Conservation (phyloP, 2,113 vertebrate species). For the Zosterops hypoxanthus region DNA sequence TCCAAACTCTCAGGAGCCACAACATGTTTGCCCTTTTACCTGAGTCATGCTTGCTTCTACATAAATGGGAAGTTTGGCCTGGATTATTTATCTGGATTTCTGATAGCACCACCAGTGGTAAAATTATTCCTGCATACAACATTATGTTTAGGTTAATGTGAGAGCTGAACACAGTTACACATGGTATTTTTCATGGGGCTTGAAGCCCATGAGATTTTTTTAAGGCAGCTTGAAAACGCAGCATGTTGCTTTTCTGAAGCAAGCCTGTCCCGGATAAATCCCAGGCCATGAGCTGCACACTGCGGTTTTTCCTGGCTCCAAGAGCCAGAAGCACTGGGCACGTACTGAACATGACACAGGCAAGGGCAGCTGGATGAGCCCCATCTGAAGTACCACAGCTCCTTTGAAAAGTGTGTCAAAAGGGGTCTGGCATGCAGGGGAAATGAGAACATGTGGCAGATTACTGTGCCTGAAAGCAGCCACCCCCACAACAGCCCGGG, state of each 20-base stretch:
- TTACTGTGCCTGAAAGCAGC: not conserved
- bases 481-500: accelerated
- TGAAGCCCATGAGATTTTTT: not conserved
- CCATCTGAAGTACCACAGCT: slow-evolving; percentile 42
- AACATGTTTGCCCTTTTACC: not conserved
- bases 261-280: not conserved
- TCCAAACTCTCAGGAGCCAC: not conserved
- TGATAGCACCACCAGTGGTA: not conserved
- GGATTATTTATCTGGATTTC: not conserved
- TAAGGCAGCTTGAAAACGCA: not conserved
- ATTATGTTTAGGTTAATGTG: not conserved
- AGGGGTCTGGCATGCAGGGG: not conserved
- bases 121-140: not conserved
- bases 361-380: not conserved
- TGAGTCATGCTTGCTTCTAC: not conserved
- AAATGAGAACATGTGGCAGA: slow-evolving; percentile 10
- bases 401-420: slow-evolving; percentile 28
- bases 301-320: not conserved
- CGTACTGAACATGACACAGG: not conserved
- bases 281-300: not conserved
- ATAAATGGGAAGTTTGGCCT: not conserved
- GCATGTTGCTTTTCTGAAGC: not conserved
- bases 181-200: accelerated
- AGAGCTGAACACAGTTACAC: not conserved
- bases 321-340: not conserved